Evolutionary conservation across 1,140 invertebrate species (phyloP).

Genomic region (Dendroctonus valens): DNA sequence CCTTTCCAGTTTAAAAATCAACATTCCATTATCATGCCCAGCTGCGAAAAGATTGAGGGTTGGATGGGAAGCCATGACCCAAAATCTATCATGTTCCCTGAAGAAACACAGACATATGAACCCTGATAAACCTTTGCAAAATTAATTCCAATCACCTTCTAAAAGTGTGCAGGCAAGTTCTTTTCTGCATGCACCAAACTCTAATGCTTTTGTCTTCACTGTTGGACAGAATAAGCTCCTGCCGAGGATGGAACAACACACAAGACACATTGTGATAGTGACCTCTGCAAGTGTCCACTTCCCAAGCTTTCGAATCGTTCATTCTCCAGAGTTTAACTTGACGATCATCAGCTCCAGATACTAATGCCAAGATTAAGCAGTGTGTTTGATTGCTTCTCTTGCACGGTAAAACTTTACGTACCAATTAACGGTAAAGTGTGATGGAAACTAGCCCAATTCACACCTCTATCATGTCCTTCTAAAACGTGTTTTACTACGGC

Average conservation of each 20-base stretch:
- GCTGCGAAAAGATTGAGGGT: slow-evolving; percentile 85
- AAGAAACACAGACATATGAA: slow-evolving; percentile 7
- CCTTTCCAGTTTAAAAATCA: slow-evolving; percentile 72
- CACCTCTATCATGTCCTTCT: slow-evolving; percentile 95
- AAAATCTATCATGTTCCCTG: slow-evolving; percentile 94
- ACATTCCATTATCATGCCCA: slow-evolving; percentile 95
- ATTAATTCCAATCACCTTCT: slow-evolving; percentile 49
- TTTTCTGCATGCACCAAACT: slow-evolving; percentile 98
- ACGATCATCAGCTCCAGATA: slow-evolving; percentile 96
- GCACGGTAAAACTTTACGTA: slow-evolving; percentile 5
- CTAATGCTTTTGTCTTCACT: slow-evolving; percentile 97
- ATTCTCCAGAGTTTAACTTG: slow-evolving; percentile 98
- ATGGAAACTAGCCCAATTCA: slow-evolving; percentile 99
- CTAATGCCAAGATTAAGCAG: slow-evolving; percentile 1
- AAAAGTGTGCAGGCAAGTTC: slow-evolving; percentile 95
- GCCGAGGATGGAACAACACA: slow-evolving; percentile 94
- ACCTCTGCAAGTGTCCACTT: slow-evolving; percentile 97
- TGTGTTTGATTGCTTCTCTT: not conserved
- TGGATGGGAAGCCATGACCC: slow-evolving; percentile 92
- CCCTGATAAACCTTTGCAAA: not conserved
- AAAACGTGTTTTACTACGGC: slow-evolving; percentile 97
- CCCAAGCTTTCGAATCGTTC: slow-evolving; percentile 99
- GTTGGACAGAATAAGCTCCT: slow-evolving; percentile 96
- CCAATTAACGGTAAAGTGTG: slow-evolving; percentile 89
- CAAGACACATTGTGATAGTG: slow-evolving; percentile 99